A percentile compares a stretch with the other conserved stretches of the same genome.
These are phyloP conservation scores for Gymnopithys bicolor DNA, from an alignment of 2,797 vertebrate species.

Conservation along the genomic window DNA sequence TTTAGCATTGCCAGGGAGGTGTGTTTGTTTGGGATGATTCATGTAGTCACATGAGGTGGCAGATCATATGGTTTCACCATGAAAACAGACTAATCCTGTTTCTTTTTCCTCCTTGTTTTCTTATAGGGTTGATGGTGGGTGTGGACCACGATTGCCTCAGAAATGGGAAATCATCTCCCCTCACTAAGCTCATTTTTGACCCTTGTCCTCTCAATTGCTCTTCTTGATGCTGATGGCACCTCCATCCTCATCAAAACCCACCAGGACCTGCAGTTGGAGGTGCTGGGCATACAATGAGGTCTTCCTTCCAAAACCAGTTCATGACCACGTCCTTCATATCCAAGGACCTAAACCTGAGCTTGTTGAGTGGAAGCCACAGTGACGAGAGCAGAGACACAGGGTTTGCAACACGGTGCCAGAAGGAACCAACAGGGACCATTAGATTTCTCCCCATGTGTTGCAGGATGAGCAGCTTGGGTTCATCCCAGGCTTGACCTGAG, in stretches of 20 bases:
- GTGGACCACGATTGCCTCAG: neutral
- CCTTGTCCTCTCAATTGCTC: neutral
- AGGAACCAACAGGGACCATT: neutral
- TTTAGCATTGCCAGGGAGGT: neutral
- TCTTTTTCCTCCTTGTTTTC: neutral
- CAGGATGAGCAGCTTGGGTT: neutral
- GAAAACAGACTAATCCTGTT: neutral
- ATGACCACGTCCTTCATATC: fast-evolving
- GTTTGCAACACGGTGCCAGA: too few relatives aligned
- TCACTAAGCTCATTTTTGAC: neutral
- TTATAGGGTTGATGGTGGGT: neutral
- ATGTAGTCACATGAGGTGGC: neutral
- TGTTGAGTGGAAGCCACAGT: neutral
- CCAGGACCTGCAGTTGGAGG: neutral
- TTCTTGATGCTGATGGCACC: neutral
- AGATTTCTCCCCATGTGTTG: neutral
- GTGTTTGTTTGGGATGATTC: neutral
- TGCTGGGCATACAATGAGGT: neutral
- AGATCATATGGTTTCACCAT: neutral
- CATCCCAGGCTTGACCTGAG: neutral
- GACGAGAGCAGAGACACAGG: neutral
- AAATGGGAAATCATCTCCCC: neutral
- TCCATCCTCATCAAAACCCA: neutral
- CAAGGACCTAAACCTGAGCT: neutral
- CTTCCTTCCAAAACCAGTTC: neutral